Evolutionary conservation across 53 echinoderm and acorn worm genomes (phyloP).

Genomic region (Paelopatides confundens): DNA sequence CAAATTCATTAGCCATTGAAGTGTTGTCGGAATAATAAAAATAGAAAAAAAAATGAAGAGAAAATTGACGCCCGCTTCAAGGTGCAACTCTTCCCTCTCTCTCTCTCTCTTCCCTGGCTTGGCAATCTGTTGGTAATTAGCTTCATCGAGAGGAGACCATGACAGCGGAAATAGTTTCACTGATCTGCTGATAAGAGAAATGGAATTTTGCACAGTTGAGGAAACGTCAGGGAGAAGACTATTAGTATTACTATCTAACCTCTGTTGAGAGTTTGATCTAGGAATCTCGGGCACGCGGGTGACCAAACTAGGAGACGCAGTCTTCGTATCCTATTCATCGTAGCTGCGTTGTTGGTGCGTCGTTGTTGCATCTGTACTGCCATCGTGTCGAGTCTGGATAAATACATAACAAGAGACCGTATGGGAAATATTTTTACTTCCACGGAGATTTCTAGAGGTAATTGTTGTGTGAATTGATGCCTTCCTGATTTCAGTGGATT

Average conservation of each 20-base stretch:
- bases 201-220: conserved; percentile 37
- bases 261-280: background rate
- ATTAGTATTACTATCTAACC: conserved; percentile 23
- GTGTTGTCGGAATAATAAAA: background rate
- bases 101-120: conserved; percentile 5
- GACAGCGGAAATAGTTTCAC: conserved; percentile 42
- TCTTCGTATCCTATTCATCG: background rate
- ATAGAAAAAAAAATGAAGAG: background rate
- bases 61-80: background rate
- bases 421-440: background rate
- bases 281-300: conserved; percentile 52
- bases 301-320: conserved; percentile 53
- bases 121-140: conserved; percentile 49
- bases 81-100: conserved; percentile 40
- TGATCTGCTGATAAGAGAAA: conserved; percentile 46
- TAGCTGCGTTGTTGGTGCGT: background rate
- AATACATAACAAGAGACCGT: background rate
- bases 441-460: background rate
- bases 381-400: background rate
- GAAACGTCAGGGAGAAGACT: conserved; percentile 1
- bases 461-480: background rate
- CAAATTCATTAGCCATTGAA: background rate
- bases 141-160: conserved; percentile 39
- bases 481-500: background rate
- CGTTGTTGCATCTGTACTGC: background rate